These are phyloP conservation scores for Apistogramma diplotaenia DNA, from an alignment of 2,113 vertebrate species.

Conservation along the genomic window DNA sequence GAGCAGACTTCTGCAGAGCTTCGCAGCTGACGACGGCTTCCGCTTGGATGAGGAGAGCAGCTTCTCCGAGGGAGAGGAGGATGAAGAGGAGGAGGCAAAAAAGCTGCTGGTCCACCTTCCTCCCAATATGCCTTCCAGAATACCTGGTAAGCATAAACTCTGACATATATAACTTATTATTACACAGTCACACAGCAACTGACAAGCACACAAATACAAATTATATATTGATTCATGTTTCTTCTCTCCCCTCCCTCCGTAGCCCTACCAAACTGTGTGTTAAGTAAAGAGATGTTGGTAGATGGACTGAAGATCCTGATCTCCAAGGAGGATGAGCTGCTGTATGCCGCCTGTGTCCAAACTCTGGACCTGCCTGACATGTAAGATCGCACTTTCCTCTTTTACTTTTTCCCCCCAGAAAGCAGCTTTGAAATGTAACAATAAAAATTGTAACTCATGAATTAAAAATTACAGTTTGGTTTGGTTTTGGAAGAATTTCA, in stretches of 20 bases:
- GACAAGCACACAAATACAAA: conserved; percentile 20
- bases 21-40: conserved; percentile 87
- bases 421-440: not conserved
- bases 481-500: not conserved
- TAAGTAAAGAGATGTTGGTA: conserved; percentile 89
- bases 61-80: conserved; percentile 87
- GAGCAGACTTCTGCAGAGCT: conserved; percentile 91
- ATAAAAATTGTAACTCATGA: not conserved
- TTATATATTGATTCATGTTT: conserved; percentile 27
- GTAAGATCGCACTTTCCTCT: conserved; percentile 70
- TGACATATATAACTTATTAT: conserved; percentile 18
- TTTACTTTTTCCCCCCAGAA: not conserved
- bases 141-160: conserved; percentile 61
- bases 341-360: conserved; percentile 90
- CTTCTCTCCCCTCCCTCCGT: not conserved
- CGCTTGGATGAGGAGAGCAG: conserved; percentile 88
- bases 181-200: conserved; percentile 24
- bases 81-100: conserved; percentile 68
- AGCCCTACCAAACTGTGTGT: conserved; percentile 82
- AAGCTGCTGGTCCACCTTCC: conserved; percentile 53
- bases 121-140: conserved; percentile 74
- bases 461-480: not conserved
- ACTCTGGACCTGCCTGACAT: conserved; percentile 93
- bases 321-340: conserved; percentile 93
- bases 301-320: conserved; percentile 94